These are phyloP conservation scores for Pimephales promelas DNA, from an alignment of 2,113 vertebrate species.

Conservation along the genomic window DNA sequence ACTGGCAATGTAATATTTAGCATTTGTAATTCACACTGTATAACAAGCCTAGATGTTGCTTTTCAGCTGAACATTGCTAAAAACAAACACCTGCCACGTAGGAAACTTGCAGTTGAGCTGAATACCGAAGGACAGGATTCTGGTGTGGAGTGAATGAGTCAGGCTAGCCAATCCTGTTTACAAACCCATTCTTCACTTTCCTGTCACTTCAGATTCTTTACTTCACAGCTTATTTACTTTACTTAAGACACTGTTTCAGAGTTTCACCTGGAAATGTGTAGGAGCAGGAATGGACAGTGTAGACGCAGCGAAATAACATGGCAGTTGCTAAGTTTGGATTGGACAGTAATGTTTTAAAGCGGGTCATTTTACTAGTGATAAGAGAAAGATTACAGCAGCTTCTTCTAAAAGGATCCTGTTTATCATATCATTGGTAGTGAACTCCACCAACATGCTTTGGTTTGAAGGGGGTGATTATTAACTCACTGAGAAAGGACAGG, in stretches of 20 bases:
- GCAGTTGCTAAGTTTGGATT: not conserved
- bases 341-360: not conserved
- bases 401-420: not conserved
- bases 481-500: not conserved
- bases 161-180: conserved; percentile 2
- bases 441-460: not conserved
- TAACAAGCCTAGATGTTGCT: not conserved
- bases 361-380: not conserved
- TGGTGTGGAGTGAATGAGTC: not conserved
- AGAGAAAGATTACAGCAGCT: too few species aligned
- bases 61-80: too few species aligned
- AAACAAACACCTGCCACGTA: conserved; percentile 5
- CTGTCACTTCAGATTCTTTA: not conserved
- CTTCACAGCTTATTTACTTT: not conserved
- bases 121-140: not conserved
- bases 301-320: not conserved
- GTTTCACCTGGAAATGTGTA: not conserved
- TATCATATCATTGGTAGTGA: not conserved
- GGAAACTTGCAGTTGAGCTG: not conserved
- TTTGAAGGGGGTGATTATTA: not conserved
- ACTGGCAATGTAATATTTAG: not conserved
- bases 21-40: too few species aligned
- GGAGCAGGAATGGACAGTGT: not conserved
- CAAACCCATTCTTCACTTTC: not conserved
- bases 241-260: not conserved